Evolutionary conservation across 2,888 invertebrate species (phyloP).

Genomic region (Cephus sareptanus): DNA sequence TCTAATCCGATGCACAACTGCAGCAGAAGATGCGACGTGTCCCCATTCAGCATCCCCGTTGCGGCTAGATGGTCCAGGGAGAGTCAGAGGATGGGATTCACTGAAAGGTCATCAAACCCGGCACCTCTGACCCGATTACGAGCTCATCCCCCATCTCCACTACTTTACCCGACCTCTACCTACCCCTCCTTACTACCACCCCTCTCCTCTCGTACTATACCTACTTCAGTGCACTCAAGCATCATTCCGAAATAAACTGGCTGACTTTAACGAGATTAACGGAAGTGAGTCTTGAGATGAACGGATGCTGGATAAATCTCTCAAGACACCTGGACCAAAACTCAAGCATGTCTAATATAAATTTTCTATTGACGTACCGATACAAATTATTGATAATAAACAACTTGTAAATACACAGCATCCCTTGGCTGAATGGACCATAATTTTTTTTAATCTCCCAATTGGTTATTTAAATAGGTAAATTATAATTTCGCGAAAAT

Average conservation of each 20-base stretch:
- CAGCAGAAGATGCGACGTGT: conserved; percentile 19
- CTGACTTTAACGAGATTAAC: neutral
- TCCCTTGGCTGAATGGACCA: neutral
- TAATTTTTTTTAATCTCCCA: neutral
- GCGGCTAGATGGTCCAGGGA: conserved; percentile 7
- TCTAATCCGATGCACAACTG: neutral
- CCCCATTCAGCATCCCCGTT: conserved; percentile 24
- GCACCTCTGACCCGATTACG: conserved; percentile 50
- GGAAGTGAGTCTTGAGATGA: neutral
- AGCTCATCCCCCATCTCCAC: conserved; percentile 7
- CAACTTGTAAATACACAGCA: neutral
- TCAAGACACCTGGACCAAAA: neutral
- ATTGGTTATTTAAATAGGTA: neutral
- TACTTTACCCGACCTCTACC: neutral
- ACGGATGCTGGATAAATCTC: neutral
- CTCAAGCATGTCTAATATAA: neutral
- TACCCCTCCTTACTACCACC: neutral
- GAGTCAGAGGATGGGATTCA: conserved; percentile 5
- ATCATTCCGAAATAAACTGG: neutral
- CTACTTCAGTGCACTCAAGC: neutral
- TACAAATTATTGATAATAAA: neutral
- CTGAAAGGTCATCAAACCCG: conserved; percentile 37
- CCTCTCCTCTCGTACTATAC: neutral
- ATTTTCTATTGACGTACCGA: neutral
- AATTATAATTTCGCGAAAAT: neutral